Percentiles rank a stretch among this genome's conserved stretches.
Conservation (phyloP, 2,113 vertebrate species). For the Merops nubicus region DNA sequence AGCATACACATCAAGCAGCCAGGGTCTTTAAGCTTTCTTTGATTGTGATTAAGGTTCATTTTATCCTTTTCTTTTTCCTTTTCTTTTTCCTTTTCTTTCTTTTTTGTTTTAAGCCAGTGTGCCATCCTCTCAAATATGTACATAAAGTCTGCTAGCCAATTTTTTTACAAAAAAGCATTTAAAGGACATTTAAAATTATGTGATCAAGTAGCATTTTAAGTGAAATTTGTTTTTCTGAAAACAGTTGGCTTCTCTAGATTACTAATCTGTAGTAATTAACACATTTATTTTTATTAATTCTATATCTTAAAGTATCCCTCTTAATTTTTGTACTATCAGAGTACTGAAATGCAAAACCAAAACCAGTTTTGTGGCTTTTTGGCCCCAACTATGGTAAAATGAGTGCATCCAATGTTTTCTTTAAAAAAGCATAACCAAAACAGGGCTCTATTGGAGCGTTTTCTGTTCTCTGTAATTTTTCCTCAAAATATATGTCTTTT, state of each 20-base stretch:
- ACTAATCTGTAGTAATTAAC: background rate
- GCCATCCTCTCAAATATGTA: conserved; percentile 74
- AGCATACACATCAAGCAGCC: conserved; percentile 1
- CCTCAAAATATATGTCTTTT: background rate
- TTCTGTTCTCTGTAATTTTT: background rate
- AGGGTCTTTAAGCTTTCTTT: conserved; percentile 80
- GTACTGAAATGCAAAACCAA: conserved; percentile 28
- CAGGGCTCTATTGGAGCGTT: background rate
- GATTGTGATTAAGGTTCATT: conserved; percentile 82
- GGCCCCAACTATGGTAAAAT: background rate
- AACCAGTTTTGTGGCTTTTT: background rate
- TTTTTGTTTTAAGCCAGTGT: conserved; percentile 75
- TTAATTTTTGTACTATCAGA: background rate
- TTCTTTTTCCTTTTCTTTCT: conserved; percentile 1
- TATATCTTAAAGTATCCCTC: background rate
- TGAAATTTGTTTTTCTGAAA: too few species aligned
- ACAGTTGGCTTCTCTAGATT: background rate
- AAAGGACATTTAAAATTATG: background rate
- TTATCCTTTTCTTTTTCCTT: conserved; percentile 58
- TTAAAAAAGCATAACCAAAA: background rate
- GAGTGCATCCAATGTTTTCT: background rate
- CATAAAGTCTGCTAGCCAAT: conserved; percentile 23
- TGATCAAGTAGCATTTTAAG: conserved; percentile 1
- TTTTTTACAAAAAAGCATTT: conserved; percentile 28
- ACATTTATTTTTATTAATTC: background rate